Base-by-base conservation (phyloP, 2,797 vertebrate genomes). In the Myioborus miniatus region DNA sequence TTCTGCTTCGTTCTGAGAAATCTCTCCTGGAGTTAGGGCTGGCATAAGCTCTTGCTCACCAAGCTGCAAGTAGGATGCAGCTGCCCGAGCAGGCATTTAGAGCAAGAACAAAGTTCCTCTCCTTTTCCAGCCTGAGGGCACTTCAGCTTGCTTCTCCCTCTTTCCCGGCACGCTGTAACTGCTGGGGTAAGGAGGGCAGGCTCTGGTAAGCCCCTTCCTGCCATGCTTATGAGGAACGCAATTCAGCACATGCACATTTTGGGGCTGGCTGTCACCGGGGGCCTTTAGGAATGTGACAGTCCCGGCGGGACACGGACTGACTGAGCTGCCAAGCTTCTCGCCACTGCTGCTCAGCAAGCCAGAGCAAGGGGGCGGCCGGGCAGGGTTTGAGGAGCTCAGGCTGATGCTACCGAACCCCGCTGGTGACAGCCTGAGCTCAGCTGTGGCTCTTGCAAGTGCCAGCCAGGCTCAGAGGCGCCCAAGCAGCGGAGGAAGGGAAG, bases 301-400 rank as follows among this genome's bases (percentile, higher is more conserved):
- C 23, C 67, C 9, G 3, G 29, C 0, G 27, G 52, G 44, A 41
- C 37, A 41, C 0, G 47, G 58, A 12, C 53, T 49, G 36, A 19
- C 58, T 0, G 4, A 70, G 43, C 52, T n/a, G 32, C 30, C 15
- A 22, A 78, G 62, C 39, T 19, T 8, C 67, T n/a, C 37, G 50
- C 36, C 29, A 2, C 29, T 14, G 79, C 16, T 53, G 65, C 58
- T 64, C 32, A 26, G 72, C 0, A 27, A 23, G 43, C 21, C 81
- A n/a, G 39, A 62, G 44, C 8, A 1, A 18, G 4, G 32, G 30
- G 8, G 32, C 21, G 22, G 64, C 55, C 3, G 30, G 80, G 47
- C 5, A 2, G 46, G 3, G 26, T 12, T 46, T n/a, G 20, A 44
- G 32, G 21, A 62, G 64, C 43, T 65, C 59, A 6, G 21, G 6